These are phyloP conservation scores for Molothrus aeneus DNA, from an alignment of 2,797 vertebrate genomes.

Conservation along the genomic window DNA sequence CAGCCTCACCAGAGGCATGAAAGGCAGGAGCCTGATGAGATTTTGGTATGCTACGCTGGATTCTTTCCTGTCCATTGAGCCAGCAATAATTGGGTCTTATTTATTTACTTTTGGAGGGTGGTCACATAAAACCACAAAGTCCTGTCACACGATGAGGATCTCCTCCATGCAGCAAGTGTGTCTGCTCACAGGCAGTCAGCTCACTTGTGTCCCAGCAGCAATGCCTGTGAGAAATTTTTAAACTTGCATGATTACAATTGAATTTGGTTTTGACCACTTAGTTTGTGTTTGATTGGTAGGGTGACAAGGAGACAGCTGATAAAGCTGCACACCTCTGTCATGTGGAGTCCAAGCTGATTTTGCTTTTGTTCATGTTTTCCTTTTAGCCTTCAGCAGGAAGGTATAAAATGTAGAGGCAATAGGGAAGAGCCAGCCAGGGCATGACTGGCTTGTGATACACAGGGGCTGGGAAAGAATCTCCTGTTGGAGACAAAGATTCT, in stretches of 20 bases:
- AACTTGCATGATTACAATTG: background rate
- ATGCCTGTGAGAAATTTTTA: background rate
- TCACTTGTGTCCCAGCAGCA: background rate
- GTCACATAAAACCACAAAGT: background rate
- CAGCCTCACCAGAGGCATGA: conserved; percentile 32
- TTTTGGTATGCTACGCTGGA: background rate
- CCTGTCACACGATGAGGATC: background rate
- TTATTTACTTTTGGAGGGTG: conserved; percentile 58
- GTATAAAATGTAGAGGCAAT: background rate
- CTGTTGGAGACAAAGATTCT: background rate
- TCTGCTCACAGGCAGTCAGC: background rate
- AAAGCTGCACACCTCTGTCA: background rate
- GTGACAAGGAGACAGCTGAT: background rate
- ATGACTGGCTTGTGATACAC: background rate
- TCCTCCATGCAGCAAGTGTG: background rate
- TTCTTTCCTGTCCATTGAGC: conserved; percentile 45
- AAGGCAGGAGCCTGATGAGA: background rate
- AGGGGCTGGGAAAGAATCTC: background rate
- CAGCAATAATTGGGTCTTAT: conserved; percentile 56
- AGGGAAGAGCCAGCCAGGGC: background rate
- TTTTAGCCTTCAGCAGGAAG: background rate
- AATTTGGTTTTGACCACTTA: background rate
- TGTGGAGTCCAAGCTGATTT: background rate
- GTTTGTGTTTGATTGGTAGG: background rate
- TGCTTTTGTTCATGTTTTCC: background rate